Base-by-base conservation (phyloP, 2,797 vertebrate species). In the Propithecus deckenii region DNA sequence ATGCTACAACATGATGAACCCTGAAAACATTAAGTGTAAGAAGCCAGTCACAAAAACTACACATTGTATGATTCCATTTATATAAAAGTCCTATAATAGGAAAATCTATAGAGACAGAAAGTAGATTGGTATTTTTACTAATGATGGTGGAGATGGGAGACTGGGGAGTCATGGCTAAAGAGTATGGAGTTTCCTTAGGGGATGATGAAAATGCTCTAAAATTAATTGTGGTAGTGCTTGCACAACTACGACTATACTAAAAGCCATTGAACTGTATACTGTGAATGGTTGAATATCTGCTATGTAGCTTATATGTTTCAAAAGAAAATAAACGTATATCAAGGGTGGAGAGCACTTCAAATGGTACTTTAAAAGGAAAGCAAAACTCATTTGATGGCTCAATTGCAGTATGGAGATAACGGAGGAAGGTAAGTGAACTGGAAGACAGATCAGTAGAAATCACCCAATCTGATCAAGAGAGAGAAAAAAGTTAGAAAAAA, bases 11-110 rank as follows among this genome's bases (percentile, higher is more conserved):
- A 43, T 3, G 4, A 81, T 28, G 28, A 89, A 81, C 17, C 14
- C 22, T 92, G 95, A 84, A 84, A 92, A 79, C 13, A 74, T 89
- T 83, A 81, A 76, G 43, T 91, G 18, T 75, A 88, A 83, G 15
- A 91, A 71, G 14, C 14, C 30, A 76, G 67, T 67, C 50, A 86
- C 23, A 89, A 80, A 92, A 74, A 46, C 30, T 18, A 89, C 14
- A 59, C 30, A 63, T 4, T 72, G 55, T 57, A 57, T 23, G 59
- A 63, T 84, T 46, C 41, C 9, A 41, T 88, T 84, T 57, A 48
- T 67, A 74, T n/a, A 57, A 65, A 87, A 78, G 22, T 22, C 79
- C 69, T 75, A 22, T 35, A 80, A 65, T 48, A 92, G 9, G 43
- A 7, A 52, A 88, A 43, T 75, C 4, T 18, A 22, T 67, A 75